phyloP scores from a whole-genome alignment of 2,113 vertebrate genomes.

The Ptilorrhoa leucosticta region DNA sequence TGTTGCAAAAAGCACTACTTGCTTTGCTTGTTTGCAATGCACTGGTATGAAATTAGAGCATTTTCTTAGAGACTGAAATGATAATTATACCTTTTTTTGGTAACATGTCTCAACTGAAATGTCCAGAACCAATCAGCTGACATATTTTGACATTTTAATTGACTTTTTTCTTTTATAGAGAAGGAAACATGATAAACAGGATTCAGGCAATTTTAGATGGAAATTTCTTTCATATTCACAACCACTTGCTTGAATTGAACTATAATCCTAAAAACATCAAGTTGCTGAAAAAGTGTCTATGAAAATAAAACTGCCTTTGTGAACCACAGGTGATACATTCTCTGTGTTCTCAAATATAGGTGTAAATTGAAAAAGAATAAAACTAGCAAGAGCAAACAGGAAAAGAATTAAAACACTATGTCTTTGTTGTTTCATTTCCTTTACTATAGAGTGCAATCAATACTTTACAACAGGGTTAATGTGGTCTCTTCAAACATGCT shows the following conservation, averaged over 20 bases:
- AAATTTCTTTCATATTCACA: conserved; percentile 22
- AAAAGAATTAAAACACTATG: conserved; percentile 73
- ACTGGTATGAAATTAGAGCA: neutral
- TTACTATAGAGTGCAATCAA: conserved; percentile 75
- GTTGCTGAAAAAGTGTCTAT: conserved; percentile 30
- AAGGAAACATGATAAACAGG: conserved; percentile 14
- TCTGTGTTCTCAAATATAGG: conserved; percentile 70
- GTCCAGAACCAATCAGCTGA: neutral
- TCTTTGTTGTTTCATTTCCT: conserved; percentile 77
- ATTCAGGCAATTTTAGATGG: conserved; percentile 3
- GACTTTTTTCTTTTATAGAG: neutral
- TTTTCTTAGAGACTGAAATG: neutral
- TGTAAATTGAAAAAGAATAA: conserved; percentile 75
- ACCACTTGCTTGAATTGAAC: neutral
- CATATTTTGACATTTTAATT: neutral
- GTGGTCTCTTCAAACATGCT: conserved; percentile 76
- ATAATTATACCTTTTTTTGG: conserved; percentile 1
- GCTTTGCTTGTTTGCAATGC: neutral
- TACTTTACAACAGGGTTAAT: conserved; percentile 83
- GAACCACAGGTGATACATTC: conserved; percentile 49
- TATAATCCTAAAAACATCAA: conserved; percentile 46
- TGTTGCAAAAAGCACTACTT: neutral
- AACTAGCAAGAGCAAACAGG: conserved; percentile 70
- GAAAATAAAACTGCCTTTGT: conserved; percentile 62
- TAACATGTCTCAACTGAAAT: neutral